Base-by-base conservation (phyloP, 1,140 invertebrate genomes). In the Bombus turneri region DNA sequence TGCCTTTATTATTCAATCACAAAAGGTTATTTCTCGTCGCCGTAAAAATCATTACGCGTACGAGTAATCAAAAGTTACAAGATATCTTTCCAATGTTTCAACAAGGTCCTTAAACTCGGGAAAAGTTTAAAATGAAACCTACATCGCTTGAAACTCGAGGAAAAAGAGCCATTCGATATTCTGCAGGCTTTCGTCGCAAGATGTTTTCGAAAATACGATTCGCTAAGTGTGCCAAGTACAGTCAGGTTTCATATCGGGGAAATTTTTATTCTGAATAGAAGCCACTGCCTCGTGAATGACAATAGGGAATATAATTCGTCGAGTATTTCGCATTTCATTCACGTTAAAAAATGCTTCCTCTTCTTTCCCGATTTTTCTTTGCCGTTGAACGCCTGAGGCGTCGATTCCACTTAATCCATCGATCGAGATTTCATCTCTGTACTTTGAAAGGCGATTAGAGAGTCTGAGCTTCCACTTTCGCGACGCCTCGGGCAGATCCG, bases 371-470 rank as follows among this genome's bases (percentile, higher is more conserved):
- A 64, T n/a, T 83, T 76, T 47, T 22, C 81, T 34, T 76, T 31
- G 8, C 69, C 37, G 64, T 12, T 72, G 66, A 22, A 22, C 76
- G 71, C 78, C 59, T 37, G 1, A 13, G 78, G 83, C 78, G 78
- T 13, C 31, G 69, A 85, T 81, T 64, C 76, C 83, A 85, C 83
- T 83, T 83, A 86, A 86, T 82, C 59, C 85, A 74, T 76, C 62
- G 79, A 82, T 86, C 62, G 85, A 75, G 85, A 76, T 86, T 76
- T 82, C 85, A 76, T 83, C 85, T 86, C 72, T 82, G 68, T 73
- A 77, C 80, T 77, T 86, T 75, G 62, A 86, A 86, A 83, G 80
- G 64, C 85, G 85, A 86, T 86, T 86, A 83, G 73, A 76, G 62
- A 75, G 85, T 74, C 84, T 81, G 77, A 85, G 83, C 83, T 62